Evolutionary conservation across 2,888 invertebrate genomes (phyloP).

Genomic region (Latrodectus hesperus): DNA sequence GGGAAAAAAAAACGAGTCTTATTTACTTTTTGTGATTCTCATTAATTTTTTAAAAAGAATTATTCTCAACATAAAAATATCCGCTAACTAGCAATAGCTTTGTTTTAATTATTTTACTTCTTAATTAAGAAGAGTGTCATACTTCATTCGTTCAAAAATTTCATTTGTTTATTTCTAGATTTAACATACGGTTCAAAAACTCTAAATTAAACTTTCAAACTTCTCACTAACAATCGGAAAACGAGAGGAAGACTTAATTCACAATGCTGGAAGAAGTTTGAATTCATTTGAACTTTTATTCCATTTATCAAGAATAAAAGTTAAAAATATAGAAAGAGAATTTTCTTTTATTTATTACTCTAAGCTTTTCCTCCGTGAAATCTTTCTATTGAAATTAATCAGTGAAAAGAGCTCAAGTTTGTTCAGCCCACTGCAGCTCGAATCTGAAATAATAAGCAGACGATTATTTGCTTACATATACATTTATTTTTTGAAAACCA

Average conservation of each 20-base stretch:
- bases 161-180: background rate
- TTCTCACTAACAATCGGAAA: background rate
- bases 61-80: too few relatives aligned
- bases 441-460: conserved; percentile 47
- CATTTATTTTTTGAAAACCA: conserved; percentile 8
- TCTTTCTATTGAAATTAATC: conserved; percentile 32
- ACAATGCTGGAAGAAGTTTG: background rate
- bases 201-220: background rate
- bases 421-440: conserved; percentile 41
- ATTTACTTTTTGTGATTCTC: too few relatives aligned
- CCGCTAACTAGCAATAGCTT: too few relatives aligned
- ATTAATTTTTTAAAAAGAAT: too few relatives aligned
- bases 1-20: too few relatives aligned
- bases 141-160: background rate
- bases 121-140: too few relatives aligned
- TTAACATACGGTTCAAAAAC: background rate
- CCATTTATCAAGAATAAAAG: conserved; percentile 3
- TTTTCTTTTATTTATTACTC: background rate
- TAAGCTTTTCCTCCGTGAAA: background rate
- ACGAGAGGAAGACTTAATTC: background rate
- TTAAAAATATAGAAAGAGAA: background rate
- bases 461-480: background rate
- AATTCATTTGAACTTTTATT: background rate
- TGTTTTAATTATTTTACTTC: too few relatives aligned
- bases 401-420: conserved; percentile 29